Conservation (phyloP, 2,113 vertebrate species). For the Camelus bactrianus region DNA sequence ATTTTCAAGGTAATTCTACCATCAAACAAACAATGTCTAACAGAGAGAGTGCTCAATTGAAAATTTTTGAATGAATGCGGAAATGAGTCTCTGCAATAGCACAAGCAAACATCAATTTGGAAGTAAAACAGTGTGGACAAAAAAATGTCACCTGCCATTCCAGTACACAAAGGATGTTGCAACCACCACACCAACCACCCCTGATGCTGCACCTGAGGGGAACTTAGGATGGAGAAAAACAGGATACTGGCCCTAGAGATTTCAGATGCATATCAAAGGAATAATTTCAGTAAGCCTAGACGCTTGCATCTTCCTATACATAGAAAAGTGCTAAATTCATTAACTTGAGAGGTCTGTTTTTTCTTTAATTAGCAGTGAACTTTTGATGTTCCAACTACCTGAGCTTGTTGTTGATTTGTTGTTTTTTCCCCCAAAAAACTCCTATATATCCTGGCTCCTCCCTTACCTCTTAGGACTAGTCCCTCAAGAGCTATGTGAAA, state of each 20-base stretch:
- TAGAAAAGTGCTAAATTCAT: not conserved
- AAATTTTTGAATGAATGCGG: not conserved
- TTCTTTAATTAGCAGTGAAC: not conserved
- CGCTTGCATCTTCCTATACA: not conserved
- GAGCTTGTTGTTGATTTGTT: not conserved
- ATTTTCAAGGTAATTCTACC: not conserved
- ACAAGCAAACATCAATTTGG: not conserved
- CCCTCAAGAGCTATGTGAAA: not conserved
- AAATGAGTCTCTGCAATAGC: not conserved
- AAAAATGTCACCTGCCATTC: not conserved
- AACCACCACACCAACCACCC: not conserved
- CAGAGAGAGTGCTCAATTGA: not conserved
- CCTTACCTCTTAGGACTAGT: not conserved
- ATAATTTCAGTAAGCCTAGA: not conserved
- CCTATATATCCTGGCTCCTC: not conserved
- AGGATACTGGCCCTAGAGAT: not conserved
- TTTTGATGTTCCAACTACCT: not conserved
- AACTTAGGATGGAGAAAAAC: not conserved
- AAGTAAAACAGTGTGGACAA: not conserved
- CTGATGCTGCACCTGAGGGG: not conserved
- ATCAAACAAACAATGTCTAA: not conserved
- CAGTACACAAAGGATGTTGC: not conserved
- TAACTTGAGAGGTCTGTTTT: not conserved
- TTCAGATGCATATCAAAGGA: not conserved
- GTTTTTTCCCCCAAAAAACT: not conserved